phyloP scores from a whole-genome alignment of 2,888 invertebrate genomes.

The Bruchidius siliquastri region DNA sequence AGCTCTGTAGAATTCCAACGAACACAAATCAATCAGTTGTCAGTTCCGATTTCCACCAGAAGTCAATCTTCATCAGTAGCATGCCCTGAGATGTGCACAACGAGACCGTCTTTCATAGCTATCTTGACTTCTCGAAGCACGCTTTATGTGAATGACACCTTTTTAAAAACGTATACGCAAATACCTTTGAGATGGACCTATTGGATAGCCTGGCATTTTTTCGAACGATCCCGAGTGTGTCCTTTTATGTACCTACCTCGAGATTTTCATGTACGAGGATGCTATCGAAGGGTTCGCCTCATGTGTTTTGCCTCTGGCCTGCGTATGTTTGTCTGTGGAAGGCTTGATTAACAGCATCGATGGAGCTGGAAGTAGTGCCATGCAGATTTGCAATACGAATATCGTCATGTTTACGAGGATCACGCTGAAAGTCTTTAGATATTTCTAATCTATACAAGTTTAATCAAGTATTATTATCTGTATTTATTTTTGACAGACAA shows the following conservation, averaged over 20 bases:
- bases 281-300: constrained; percentile 11
- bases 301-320: no score
- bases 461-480: no score
- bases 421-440: no score
- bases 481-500: no score
- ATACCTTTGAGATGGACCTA: background rate
- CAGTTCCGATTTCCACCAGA: background rate
- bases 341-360: no score
- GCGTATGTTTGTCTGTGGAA: no score
- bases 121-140: background rate
- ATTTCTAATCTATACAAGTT: no score
- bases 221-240: constrained; percentile 3
- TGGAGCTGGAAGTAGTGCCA: no score
- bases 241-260: constrained; percentile 27
- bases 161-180: background rate
- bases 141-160: background rate
- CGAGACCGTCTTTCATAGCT: background rate
- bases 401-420: no score
- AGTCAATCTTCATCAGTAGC: background rate
- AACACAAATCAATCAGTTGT: background rate
- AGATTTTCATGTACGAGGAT: constrained; percentile 29
- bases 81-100: background rate
- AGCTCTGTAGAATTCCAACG: no score
- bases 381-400: no score
- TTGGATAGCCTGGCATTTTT: background rate